A percentile compares a stretch with the other conserved stretches of the same genome.
phyloP scores from a whole-genome alignment of 2,797 vertebrate genomes.

The Arrhamphus sclerolepis region DNA sequence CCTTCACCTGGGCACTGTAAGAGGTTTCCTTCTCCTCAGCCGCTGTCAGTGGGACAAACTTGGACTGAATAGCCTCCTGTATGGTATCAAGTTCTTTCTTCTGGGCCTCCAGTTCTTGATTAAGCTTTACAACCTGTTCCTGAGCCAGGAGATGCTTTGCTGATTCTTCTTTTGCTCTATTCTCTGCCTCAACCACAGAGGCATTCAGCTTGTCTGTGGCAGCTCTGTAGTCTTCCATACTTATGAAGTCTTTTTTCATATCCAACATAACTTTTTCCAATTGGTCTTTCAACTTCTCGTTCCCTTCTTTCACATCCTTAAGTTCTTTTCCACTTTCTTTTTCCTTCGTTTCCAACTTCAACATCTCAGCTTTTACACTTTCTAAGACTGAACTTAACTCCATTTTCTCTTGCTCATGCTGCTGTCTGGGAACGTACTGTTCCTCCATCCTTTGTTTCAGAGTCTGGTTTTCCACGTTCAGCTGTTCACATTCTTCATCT shows the following conservation, averaged over 20 bases:
- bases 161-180: conserved; percentile 46
- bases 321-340: conserved; percentile 79
- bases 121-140: conserved; percentile 82
- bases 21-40: conserved; percentile 85
- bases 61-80: conserved; percentile 90
- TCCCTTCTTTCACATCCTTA: conserved; percentile 83
- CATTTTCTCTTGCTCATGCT: conserved; percentile 81
- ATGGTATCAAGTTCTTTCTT: conserved; percentile 92
- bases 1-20: conserved; percentile 77
- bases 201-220: conserved; percentile 64
- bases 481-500: conserved; percentile 72
- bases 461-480: conserved; percentile 77
- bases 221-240: conserved; percentile 79
- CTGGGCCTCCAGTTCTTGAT: conserved; percentile 88
- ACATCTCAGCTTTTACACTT: conserved; percentile 79
- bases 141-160: conserved; percentile 73
- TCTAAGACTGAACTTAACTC: conserved; percentile 81
- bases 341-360: conserved; percentile 75
- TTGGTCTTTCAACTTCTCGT: conserved; percentile 78
- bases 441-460: conserved; percentile 80
- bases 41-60: conserved; percentile 84
- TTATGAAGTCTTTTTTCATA: conserved; percentile 78
- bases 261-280: conserved; percentile 79
- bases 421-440: conserved; percentile 82
- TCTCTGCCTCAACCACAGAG: conserved; percentile 74